Conservation (phyloP, 2,888 invertebrate genomes). For the Andrena haemorrhoa region DNA sequence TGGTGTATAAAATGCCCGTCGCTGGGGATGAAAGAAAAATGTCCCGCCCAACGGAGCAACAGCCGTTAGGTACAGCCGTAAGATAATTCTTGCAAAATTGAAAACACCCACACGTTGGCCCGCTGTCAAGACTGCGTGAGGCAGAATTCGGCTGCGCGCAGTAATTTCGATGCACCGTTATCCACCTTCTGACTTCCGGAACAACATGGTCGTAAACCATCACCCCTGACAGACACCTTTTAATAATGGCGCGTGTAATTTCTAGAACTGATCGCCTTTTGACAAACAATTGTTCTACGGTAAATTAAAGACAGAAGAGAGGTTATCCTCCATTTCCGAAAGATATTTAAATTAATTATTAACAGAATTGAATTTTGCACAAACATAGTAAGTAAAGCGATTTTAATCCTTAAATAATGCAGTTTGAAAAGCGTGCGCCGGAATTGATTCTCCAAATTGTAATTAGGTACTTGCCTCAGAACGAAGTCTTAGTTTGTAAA, state of each 20-base stretch:
- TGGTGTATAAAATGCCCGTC: too few relatives aligned
- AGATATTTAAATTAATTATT: too few relatives aligned
- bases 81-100: constrained; percentile 3
- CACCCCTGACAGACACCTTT: background rate
- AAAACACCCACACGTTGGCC: background rate
- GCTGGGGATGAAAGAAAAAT: background rate
- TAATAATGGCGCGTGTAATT: background rate
- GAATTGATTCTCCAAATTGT: too few relatives aligned
- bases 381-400: too few relatives aligned
- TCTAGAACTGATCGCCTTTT: background rate
- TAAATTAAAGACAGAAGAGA: too few relatives aligned
- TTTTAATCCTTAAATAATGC: too few relatives aligned
- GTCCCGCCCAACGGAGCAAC: background rate
- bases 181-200: background rate
- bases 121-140: background rate
- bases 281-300: background rate
- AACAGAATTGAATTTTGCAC: too few relatives aligned
- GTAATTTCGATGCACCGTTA: background rate
- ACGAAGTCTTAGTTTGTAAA: too few relatives aligned
- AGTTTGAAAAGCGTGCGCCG: too few relatives aligned
- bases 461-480: too few relatives aligned
- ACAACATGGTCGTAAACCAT: background rate
- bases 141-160: background rate
- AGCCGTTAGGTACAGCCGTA: background rate
- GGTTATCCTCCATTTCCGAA: too few relatives aligned